These are phyloP conservation scores for Puffinus mauretanicus DNA, from an alignment of 2,113 vertebrate genomes.

Conservation along the genomic window DNA sequence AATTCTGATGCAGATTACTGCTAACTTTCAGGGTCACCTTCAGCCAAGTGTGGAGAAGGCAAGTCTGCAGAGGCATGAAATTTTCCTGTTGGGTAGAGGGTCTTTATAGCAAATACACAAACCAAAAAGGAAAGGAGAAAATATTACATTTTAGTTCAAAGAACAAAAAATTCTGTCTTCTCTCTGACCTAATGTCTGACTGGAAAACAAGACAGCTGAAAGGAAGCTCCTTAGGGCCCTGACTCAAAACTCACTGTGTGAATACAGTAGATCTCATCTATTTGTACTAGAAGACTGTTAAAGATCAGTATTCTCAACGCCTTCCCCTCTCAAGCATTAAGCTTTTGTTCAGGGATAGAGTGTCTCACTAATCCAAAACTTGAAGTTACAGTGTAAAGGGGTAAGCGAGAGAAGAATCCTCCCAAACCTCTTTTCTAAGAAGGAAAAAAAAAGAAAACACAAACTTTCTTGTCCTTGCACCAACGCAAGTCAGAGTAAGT, in stretches of 20 bases:
- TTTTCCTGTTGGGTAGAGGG: background rate
- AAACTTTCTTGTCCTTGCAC: background rate
- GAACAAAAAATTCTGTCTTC: background rate
- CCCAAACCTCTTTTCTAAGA: background rate
- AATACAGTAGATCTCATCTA: rapidly evolving
- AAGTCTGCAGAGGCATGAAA: background rate
- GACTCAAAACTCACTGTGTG: background rate
- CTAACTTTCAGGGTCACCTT: background rate
- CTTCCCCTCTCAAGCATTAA: background rate
- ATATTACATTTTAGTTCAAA: background rate
- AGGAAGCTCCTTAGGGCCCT: background rate
- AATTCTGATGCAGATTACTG: background rate
- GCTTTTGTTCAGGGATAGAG: background rate
- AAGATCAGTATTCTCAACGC: background rate
- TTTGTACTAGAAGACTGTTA: background rate
- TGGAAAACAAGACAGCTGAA: background rate
- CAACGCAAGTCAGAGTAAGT: background rate
- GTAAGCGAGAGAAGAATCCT: background rate
- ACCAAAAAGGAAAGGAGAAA: background rate
- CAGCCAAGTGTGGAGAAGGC: background rate
- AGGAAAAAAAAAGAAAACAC: background rate
- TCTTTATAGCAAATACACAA: background rate
- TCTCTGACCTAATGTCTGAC: background rate
- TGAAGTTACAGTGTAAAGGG: background rate
- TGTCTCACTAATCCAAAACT: background rate